Evolutionary conservation across 2,113 vertebrate species (phyloP), one percentile per base, ranked within the genome.

Genomic region (Blennius ocellaris): DNA sequence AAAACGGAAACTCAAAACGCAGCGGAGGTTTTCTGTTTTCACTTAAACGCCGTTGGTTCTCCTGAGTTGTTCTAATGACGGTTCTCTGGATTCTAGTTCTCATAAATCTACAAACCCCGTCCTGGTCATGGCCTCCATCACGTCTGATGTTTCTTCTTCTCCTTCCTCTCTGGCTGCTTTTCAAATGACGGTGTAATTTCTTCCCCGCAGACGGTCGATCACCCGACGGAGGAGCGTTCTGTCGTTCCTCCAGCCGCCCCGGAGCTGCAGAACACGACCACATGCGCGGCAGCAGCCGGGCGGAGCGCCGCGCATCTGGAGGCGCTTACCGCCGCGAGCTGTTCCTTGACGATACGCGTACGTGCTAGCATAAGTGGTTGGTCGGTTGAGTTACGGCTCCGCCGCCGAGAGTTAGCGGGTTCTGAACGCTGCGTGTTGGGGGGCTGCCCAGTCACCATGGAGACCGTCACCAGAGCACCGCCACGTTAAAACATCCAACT

Each of bases 231-330:
- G 44, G 11, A 58, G 15, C 17, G 36, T 15, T 64, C 30, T 47
- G 21, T 74, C 11, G 12, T 56, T n/a, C 60, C 69, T 43, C 51
- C 47, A 68, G 73, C 78, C 76, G 69, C 62, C 53, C 38, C 44
- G 57, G 70, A 75, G 73, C 61, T 86, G 80, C 12, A 76, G 69
- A 81, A 76, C 57, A 76, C 51, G 81, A 88, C 49, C 78, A n/a
- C n/a, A n/a, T n/a, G n/a, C n/a, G n/a, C n/a, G n/a, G 84, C 84
- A 30, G 21, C 21, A 30, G 21, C 21, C 4, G 21, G 21, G 21
- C 21, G 21, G 21, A 4, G 65, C 64, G 38, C 40, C 0, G 5
- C 61, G 38, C 89, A 89, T 90, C 90, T 92, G 90, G 80, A 84
- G 57, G 38, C 77, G 59, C 76, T 91, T 92, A 30, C 85, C 4